Evolutionary conservation across 2,888 invertebrate genomes (phyloP), one percentile per base, ranked within the genome.

Genomic region (Drosophila demipolita): DNA sequence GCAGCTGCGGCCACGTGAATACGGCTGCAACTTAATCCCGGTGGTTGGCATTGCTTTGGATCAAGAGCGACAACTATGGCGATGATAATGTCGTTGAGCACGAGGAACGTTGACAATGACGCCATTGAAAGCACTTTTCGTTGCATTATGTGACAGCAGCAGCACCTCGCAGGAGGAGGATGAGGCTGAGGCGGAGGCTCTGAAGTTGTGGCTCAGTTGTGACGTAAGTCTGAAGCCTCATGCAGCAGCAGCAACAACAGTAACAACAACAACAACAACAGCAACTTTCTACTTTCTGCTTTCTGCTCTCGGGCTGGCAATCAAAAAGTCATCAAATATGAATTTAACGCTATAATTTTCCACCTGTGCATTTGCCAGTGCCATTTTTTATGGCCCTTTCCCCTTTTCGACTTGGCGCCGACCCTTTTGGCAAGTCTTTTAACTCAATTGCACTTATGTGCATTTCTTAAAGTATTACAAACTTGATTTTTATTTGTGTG

Each of bases 251-350:
- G 60, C 70, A 71, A 73, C 9, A 38, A 8, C 17, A 8, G 4
- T 12, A 29, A 3, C 35, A 1, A 15, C 42, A 42, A 4, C 0
- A 2, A 20, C 45, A 23, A 15, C 7, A 20, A 0, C 20, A 45
- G 3, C 26, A 26, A 29, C 29, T 29, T 29, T 29, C 29, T 29
- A 45, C 45, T 45, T 45, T 45, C 42, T 12, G 12, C 20, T 42
- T 42, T 42, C 70, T 73, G 78, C 79, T 80, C 75, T 79, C 70
- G 73, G 83, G 71, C 72, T 85, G 86, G 90, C 91, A 91, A 91
- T 91, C 91, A 91, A 91, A 90, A 91, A 91, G 87, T 89, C 91
- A 91, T 91, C 91, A 91, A 91, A 91, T 91, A 91, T 90, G 91
- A 90, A 91, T 91, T 91, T 91, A 83, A 83, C 90, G 91, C 91